Evolutionary conservation across 2,113 vertebrate species (phyloP).

Genomic region (Peromyscus maniculatus): DNA sequence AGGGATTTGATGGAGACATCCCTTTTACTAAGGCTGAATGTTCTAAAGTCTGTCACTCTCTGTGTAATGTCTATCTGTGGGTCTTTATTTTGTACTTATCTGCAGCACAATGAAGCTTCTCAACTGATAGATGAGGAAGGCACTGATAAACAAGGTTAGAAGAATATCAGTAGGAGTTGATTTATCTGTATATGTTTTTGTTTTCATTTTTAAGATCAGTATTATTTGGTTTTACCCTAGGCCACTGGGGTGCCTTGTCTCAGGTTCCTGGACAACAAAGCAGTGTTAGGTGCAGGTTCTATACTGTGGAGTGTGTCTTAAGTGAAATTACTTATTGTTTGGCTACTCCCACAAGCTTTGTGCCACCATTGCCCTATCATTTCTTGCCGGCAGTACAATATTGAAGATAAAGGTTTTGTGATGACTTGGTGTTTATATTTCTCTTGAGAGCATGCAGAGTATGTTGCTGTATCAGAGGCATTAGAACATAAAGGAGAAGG

Average conservation of each 20-base stretch:
- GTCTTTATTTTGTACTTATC: background rate
- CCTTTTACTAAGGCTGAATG: background rate
- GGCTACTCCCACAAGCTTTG: background rate
- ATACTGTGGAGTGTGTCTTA: background rate
- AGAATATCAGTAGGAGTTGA: background rate
- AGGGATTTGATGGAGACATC: background rate
- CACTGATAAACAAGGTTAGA: background rate
- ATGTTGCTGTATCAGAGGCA: background rate
- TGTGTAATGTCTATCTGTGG: background rate
- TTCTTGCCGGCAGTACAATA: background rate
- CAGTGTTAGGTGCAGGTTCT: background rate
- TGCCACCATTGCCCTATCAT: background rate
- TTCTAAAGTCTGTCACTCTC: background rate
- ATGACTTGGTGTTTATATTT: background rate
- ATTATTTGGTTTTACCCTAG: background rate
- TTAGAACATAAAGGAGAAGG: background rate
- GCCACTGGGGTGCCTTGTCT: background rate
- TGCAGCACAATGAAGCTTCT: background rate
- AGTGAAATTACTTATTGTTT: background rate
- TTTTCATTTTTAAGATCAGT: background rate
- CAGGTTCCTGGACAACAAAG: background rate
- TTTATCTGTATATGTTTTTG: background rate
- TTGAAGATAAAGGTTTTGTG: background rate
- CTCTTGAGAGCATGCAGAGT: background rate
- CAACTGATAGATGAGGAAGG: background rate